A percentile compares a stretch with the other conserved stretches of the same genome.
These are phyloP conservation scores for Asobara japonica DNA, from an alignment of 1,140 invertebrate genomes.

Conservation along the genomic window DNA sequence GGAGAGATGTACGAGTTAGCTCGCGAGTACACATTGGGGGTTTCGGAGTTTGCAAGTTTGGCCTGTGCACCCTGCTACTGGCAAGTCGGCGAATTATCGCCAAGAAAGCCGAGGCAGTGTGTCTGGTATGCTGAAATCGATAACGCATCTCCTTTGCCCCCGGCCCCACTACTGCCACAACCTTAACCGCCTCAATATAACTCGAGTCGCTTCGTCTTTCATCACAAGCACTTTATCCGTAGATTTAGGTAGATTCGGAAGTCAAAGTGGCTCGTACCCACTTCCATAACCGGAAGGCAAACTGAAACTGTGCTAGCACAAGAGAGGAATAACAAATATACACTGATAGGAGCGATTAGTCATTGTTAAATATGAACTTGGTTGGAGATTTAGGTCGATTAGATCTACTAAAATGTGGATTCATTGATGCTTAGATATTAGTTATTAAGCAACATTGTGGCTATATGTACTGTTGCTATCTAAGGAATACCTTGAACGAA, in stretches of 20 bases:
- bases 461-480: too few relatives aligned
- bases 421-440: too few relatives aligned
- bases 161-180: constrained; percentile 27
- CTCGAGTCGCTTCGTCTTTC: constrained; percentile 32
- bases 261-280: not conserved
- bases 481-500: too few relatives aligned
- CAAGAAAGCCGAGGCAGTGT: constrained; percentile 50
- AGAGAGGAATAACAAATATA: not conserved
- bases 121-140: constrained; percentile 55
- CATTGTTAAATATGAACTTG: too few relatives aligned
- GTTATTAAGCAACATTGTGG: too few relatives aligned
- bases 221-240: constrained; percentile 21
- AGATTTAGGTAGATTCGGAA: not conserved
- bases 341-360: too few relatives aligned
- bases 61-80: not conserved
- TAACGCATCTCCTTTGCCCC: constrained; percentile 43
- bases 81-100: constrained; percentile 47
- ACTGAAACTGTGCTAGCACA: constrained; percentile 1
- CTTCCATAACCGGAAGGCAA: not conserved
- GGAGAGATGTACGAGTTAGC: not conserved
- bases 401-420: too few relatives aligned
- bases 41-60: constrained; percentile 29
- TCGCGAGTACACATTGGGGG: not conserved
- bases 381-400: too few relatives aligned
- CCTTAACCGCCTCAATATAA: constrained; percentile 31